Conservation (phyloP, 2,888 invertebrate species). For the Ernsta delagoae region DNA sequence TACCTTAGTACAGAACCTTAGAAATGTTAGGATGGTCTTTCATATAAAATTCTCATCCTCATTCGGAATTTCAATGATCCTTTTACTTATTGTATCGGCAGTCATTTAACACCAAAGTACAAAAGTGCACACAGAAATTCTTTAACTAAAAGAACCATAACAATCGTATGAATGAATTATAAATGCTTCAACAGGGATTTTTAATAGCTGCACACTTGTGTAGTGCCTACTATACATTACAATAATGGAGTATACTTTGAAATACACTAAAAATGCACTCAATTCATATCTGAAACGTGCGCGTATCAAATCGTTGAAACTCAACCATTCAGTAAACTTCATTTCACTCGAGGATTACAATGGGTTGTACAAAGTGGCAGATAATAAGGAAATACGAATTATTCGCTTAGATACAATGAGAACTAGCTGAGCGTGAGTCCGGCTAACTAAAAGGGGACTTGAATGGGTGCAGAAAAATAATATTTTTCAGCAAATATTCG, state of each 20-base stretch:
- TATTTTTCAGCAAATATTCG: neutral
- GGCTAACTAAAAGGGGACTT: constrained; percentile 45
- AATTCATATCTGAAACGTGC: constrained; percentile 45
- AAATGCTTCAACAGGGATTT: constrained; percentile 36
- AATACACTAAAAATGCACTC: constrained; percentile 39
- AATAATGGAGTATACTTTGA: constrained; percentile 42
- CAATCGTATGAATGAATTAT: constrained; percentile 34
- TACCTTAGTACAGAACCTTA: no score
- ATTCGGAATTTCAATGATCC: neutral
- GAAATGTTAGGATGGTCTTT: no score
- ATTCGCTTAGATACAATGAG: constrained; percentile 48
- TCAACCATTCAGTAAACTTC: constrained; percentile 45
- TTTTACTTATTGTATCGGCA: constrained; percentile 2
- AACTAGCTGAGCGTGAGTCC: constrained; percentile 49
- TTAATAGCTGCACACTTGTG: constrained; percentile 39
- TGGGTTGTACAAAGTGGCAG: constrained; percentile 40
- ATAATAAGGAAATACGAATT: constrained; percentile 69
- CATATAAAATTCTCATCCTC: no score
- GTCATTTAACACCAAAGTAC: constrained; percentile 17
- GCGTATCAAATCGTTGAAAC: constrained; percentile 52
- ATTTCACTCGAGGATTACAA: constrained; percentile 37
- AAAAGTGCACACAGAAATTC: constrained; percentile 21
- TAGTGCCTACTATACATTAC: constrained; percentile 19
- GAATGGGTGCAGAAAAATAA: neutral
- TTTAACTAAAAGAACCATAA: constrained; percentile 11